Evolutionary conservation across 2,797 vertebrate genomes (phyloP), one percentile per base, ranked within the genome.

Genomic region (Enteromius thamalakanensis): DNA sequence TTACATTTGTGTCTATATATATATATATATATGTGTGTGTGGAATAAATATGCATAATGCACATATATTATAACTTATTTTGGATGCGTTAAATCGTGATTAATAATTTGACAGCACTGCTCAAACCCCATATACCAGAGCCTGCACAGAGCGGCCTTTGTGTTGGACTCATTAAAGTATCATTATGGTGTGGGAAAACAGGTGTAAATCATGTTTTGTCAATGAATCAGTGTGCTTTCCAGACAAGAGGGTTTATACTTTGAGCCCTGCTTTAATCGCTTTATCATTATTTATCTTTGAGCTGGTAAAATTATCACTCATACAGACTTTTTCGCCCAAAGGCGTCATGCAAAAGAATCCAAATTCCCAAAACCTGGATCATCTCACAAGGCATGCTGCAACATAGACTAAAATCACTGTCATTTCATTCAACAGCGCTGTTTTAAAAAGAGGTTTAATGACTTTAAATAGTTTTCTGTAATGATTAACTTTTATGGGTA

Each of bases 111-210:
- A 58, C n/a, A 60, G n/a, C 55, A 60, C 55, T 26, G 55, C 11
- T 7, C 62, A 58, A 26, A 51, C 80, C 26, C 26, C 21, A 9
- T 45, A 6, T 4, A 37, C 23, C 26, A 21, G 17, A 42, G 71
- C 34, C 37, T 17, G 42, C 58, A 83, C 81, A 83, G 81, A 83
- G 64, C 60, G 6, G 75, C 64, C 65, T 77, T 83, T 83, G 81
- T 83, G 74, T 60, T 8, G 7, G 4, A 23, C 65, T 83, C 64
- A 77, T 82, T 82, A 76, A 67, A 76, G 80, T 40, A 42, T 75
- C 71, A 67, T 76, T 82, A 83, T 49, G 60, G 80, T 82, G 71
- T 82, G 80, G 60, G 74, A 77, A 80, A 82, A 83, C 81, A 77
- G 72, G 65, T 76, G 81, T 69, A 76, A 69, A 53, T 76, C 47